Percentiles rank a stretch among this genome's conserved stretches.
phyloP scores from a whole-genome alignment of 2,888 invertebrate species.

The Rhorus exstirpatorius region DNA sequence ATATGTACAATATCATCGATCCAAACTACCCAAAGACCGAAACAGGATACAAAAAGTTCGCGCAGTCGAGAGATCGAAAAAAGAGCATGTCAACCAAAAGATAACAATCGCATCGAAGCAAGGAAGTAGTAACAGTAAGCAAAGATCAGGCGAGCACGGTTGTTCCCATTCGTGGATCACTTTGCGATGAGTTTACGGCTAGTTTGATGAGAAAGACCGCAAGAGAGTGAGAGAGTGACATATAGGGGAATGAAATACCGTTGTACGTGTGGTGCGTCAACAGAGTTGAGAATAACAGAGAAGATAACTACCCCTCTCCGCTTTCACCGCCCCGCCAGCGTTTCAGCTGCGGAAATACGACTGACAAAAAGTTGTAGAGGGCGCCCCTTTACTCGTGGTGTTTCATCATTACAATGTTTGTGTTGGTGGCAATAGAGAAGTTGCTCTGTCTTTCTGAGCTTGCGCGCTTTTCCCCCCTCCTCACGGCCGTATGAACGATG shows the following conservation, averaged over 20 bases:
- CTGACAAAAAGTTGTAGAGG: conserved; percentile 53
- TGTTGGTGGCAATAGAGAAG: conserved; percentile 63
- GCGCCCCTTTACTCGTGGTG: conserved; percentile 38
- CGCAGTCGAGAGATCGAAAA: neutral
- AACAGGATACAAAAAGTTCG: conserved; percentile 12
- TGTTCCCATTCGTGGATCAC: conserved; percentile 49
- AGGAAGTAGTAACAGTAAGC: conserved; percentile 54
- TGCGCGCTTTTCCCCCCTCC: conserved; percentile 56
- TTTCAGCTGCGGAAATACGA: conserved; percentile 51
- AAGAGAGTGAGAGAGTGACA: conserved; percentile 16
- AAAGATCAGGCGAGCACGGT: conserved; percentile 47
- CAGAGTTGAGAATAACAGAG: conserved; percentile 60
- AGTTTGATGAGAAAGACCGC: conserved; percentile 60
- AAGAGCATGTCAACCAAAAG: neutral
- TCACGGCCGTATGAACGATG: conserved; percentile 52
- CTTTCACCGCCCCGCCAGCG: neutral
- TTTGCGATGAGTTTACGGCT: conserved; percentile 64
- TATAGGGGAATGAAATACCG: conserved; percentile 25
- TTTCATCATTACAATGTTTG: conserved; percentile 49
- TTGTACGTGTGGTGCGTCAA: conserved; percentile 53
- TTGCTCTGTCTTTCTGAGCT: conserved; percentile 61
- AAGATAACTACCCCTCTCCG: conserved; percentile 41
- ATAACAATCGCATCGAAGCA: neutral
- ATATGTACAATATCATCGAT: neutral
- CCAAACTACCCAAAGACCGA: neutral